Evolutionary conservation across 1,140 invertebrate species (phyloP).

Genomic region (Periplaneta americana): DNA sequence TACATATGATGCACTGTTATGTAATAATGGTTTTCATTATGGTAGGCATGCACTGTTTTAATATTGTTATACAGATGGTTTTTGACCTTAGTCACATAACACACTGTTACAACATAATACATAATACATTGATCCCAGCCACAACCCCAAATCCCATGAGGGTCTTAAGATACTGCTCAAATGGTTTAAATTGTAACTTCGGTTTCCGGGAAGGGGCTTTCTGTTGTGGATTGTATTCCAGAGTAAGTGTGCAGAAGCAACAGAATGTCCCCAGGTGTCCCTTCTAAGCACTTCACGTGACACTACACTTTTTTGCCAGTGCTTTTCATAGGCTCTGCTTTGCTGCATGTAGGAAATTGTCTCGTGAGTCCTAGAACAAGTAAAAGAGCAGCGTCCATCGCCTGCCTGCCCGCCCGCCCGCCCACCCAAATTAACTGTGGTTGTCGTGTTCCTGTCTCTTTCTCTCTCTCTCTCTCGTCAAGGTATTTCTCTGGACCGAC

Average conservation of each 20-base stretch:
- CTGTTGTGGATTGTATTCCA: not conserved
- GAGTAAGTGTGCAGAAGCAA: not conserved
- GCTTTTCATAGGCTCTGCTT: not conserved
- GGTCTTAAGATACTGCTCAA: not conserved
- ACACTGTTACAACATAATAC: not conserved
- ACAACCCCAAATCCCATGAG: not conserved
- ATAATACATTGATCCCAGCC: not conserved
- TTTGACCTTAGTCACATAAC: not conserved
- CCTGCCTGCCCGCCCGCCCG: not conserved
- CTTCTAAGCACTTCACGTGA: not conserved
- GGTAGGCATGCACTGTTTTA: slow-evolving; percentile 6
- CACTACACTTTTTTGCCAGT: not conserved
- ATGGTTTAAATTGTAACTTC: not conserved
- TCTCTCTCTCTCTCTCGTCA: not conserved
- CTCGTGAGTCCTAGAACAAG: not conserved
- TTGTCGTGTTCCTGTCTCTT: not conserved
- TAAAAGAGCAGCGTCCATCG: not conserved
- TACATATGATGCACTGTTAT: slow-evolving; percentile 4
- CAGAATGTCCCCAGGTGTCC: not conserved
- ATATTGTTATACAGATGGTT: not conserved
- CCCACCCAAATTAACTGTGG: not conserved
- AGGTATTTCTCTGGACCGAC: not conserved
- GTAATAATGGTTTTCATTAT: not conserved
- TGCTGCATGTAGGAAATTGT: slow-evolving; percentile 4
- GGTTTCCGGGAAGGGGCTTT: not conserved